These are phyloP conservation scores for Anhinga anhinga DNA, from an alignment of 2,113 vertebrate species.

Conservation along the genomic window DNA sequence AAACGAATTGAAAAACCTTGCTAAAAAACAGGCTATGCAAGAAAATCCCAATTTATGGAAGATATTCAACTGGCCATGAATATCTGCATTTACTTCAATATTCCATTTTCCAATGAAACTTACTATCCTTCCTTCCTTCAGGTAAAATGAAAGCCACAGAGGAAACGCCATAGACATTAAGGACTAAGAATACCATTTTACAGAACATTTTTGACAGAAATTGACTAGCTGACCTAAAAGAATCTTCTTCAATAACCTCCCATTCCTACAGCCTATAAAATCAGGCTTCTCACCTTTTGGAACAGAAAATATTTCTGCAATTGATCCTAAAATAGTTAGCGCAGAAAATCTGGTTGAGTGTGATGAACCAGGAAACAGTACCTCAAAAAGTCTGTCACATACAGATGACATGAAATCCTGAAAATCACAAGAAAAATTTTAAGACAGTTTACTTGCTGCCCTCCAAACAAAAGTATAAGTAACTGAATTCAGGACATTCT, in stretches of 20 bases:
- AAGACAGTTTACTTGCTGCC: background rate
- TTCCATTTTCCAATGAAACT: background rate
- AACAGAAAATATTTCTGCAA: slow-evolving; percentile 82
- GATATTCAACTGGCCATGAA: background rate
- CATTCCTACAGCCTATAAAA: background rate
- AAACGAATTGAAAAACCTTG: background rate
- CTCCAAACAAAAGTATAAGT: background rate
- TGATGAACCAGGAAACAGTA: slow-evolving; percentile 87
- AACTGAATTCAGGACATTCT: background rate
- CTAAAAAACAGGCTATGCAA: background rate
- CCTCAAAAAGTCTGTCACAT: slow-evolving; percentile 83
- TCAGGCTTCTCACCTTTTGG: slow-evolving; percentile 63
- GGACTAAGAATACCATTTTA: background rate
- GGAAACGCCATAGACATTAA: background rate
- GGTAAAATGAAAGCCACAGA: background rate
- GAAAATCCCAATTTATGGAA: background rate
- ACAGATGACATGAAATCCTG: slow-evolving; percentile 89
- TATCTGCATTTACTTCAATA: background rate
- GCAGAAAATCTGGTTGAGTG: slow-evolving; percentile 88
- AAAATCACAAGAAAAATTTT: background rate
- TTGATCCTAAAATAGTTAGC: slow-evolving; percentile 84
- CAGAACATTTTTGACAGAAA: background rate
- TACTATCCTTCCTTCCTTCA: background rate
- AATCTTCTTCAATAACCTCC: background rate
- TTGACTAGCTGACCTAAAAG: background rate